Evolutionary conservation across 2,113 vertebrate genomes (phyloP), one percentile per base, ranked within the genome.

Genomic region (Pithys albifrons): DNA sequence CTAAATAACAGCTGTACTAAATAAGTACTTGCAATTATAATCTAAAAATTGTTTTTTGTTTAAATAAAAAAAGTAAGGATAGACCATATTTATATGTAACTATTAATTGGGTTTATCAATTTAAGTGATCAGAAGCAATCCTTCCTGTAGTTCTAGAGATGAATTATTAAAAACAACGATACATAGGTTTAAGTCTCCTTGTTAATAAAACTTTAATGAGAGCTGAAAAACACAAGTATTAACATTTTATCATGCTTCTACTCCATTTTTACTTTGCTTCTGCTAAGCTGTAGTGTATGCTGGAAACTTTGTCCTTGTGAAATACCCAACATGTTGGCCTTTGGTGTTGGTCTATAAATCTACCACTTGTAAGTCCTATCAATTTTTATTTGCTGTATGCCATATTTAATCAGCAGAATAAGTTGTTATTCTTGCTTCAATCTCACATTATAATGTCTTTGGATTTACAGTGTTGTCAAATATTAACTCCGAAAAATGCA

Each of bases 391-490:
- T 71, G 7, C 35, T 81, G 6, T 71, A 15, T 72, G 35, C 61
- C 48, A 25, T 54, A 49, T 43, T 84, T 80, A 84, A 83, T 72
- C 43, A 84, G 39, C 69, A 92, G 59, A 88, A 7, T 71, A 86
- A 84, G 55, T 71, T 94, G 55, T 88, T 93, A 18, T 16, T 94
- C 46, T 71, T 91, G 51, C 69, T 92, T 79, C 69, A 39, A 7
- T 91, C 48, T 69, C 29, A 7, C 59, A 81, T 84, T 91, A 62
- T 77, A 71, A 59, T 71, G 61, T 86, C 45, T 92, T 88, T 81
- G 48, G 61, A 91, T 92, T 92, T 95, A 71, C 65, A 33, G 39
- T 89, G 55, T 95, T 95, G 94, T 95, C 73, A 95, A 85, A 93
- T 69, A 95, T 91, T 92, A 96, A 89, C 72, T 55, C 84, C 75